Evolutionary conservation across 2,113 vertebrate genomes (phyloP).

Genomic region (Laticauda colubrina): DNA sequence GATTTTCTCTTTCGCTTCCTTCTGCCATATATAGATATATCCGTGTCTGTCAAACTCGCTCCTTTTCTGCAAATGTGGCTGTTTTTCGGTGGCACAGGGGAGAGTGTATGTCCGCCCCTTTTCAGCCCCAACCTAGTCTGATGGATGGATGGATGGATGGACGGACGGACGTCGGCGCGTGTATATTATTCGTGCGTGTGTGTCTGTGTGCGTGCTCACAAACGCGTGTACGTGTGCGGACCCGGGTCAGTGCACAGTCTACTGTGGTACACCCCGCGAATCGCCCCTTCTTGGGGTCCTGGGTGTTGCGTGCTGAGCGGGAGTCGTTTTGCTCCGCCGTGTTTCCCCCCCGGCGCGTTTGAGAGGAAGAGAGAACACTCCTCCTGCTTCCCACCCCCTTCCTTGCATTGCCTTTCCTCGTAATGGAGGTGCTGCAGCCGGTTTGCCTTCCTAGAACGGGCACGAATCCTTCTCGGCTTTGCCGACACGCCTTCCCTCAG

Average conservation of each 20-base stretch:
- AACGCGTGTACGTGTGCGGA: neutral
- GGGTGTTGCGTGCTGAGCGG: neutral
- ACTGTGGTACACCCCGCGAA: neutral
- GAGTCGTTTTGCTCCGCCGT: neutral
- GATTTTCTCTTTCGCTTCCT: neutral
- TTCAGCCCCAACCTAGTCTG: neutral
- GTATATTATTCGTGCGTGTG: neutral
- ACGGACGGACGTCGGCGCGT: neutral
- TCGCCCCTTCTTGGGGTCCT: neutral
- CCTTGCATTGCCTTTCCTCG: constrained; percentile 18
- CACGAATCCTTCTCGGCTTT: neutral
- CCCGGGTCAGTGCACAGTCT: neutral
- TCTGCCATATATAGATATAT: neutral
- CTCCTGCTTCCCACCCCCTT: constrained; percentile 14
- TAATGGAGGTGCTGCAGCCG: constrained; percentile 18
- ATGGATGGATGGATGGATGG: neutral
- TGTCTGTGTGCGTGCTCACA: no score
- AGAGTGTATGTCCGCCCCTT: neutral
- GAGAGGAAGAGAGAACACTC: neutral
- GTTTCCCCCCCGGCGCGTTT: neutral
- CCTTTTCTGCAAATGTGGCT: neutral
- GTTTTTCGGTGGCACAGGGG: neutral
- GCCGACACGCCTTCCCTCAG: neutral
- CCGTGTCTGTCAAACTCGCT: neutral
- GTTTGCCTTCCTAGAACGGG: neutral